Evolutionary conservation across 2,888 invertebrate genomes (phyloP), one percentile per base, ranked within the genome.

Genomic region (Drosophila paracracens): DNA sequence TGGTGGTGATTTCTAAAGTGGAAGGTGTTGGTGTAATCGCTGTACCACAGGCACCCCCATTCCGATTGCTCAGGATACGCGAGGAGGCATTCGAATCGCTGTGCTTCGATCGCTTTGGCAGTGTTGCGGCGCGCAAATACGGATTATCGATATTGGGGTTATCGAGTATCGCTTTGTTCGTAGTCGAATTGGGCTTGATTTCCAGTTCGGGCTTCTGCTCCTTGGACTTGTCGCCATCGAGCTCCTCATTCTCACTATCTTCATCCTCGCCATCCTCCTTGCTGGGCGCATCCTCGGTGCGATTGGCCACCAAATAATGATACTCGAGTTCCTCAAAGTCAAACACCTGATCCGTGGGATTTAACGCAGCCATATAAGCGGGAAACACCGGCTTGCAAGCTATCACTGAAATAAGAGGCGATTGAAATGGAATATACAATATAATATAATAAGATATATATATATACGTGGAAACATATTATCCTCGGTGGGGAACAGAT

Each of bases 271-370:
- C 91, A 35, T 92, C 91, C 61, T 89, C 91, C 83, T 93, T 93
- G 70, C 94, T 91, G 35, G 95, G 94, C 83, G 94, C 93, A 91
- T 95, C 95, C 91, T 95, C 95, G 35, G 95, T 95, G 74, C 95
- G 94, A 90, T 95, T 95, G 6, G 95, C 94, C 63, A 95, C 95
- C 92, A 95, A 95, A 81, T 95, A 95, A 91, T 96, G 96, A 88
- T 96, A 96, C 89, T 96, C 96, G 71, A 96, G 93, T 90, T 97
- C 97, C 91, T 98, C 98, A 90, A 97, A 96, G 91, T 98, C 98
- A 92, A 98, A 97, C 43, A 99, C 97, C 94, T 99, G 98, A 94
- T 99, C 99, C 82, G 97, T 97, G 0, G 98, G 98, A 86, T 98
- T 93, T 33, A 99, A 94, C 5, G 98, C 98, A 72, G 96, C 95